Evolutionary conservation across 2,113 vertebrate species (phyloP).

Genomic region (Leucosticte australis): DNA sequence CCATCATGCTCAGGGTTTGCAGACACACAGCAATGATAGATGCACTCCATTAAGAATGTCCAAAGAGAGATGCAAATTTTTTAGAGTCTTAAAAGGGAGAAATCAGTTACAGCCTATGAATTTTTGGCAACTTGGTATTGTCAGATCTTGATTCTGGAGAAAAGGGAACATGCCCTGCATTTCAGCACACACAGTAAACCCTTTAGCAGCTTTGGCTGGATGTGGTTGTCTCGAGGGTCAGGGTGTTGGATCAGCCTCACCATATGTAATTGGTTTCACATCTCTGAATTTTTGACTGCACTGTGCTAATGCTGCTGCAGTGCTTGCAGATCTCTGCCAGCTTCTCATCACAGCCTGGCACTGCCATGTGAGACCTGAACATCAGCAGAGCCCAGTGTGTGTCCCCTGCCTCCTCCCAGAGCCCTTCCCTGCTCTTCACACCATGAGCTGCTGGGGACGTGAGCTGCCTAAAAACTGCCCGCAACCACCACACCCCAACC

Average conservation of each 20-base stretch:
- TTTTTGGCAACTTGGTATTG: neutral
- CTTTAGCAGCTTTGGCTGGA: neutral
- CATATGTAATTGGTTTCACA: neutral
- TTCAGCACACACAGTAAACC: neutral
- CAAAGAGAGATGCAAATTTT: neutral
- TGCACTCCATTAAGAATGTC: neutral
- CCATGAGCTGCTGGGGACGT: rapidly evolving
- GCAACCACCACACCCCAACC: neutral
- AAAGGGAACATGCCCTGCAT: neutral
- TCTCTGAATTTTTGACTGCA: neutral
- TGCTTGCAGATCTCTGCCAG: neutral
- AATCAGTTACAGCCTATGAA: neutral
- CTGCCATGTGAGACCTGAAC: neutral
- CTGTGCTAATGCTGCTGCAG: neutral
- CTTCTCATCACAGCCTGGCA: neutral
- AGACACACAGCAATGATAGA: neutral
- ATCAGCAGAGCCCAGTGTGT: neutral
- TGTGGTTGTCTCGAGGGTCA: neutral
- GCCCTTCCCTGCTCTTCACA: neutral
- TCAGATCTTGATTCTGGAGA: neutral
- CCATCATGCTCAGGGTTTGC: neutral
- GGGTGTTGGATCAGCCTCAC: neutral
- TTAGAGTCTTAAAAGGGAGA: neutral
- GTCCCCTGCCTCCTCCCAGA: neutral
- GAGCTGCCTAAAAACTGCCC: neutral